phyloP scores from a whole-genome alignment of 2,113 vertebrate species.

The Oxyruncus cristatus region DNA sequence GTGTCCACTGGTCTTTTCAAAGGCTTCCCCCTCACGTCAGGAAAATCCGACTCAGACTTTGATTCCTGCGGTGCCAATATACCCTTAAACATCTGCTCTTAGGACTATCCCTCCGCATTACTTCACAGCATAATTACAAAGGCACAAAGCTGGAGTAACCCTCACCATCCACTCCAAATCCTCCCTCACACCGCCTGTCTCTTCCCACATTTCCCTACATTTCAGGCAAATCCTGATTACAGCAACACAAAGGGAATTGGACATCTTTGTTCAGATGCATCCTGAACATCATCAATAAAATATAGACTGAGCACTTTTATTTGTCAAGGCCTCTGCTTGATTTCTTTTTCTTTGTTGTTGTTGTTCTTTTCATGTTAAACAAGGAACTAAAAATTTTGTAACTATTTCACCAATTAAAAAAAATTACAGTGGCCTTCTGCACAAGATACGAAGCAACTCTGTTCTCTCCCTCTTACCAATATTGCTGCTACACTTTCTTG shows the following conservation, averaged over 20 bases:
- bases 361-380: not conserved
- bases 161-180: not conserved
- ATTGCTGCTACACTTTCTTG: accelerated
- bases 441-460: not conserved
- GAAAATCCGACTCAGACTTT: not conserved
- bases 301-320: not conserved
- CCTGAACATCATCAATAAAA: not conserved
- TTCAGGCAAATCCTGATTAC: not conserved
- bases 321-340: not conserved
- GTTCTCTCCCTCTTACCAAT: not conserved
- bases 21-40: not conserved
- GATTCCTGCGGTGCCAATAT: not conserved
- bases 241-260: not conserved
- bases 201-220: not conserved
- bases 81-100: not conserved
- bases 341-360: not conserved
- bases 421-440: not conserved
- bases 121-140: not conserved
- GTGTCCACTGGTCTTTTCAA: not conserved
- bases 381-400: not conserved
- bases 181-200: not conserved
- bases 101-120: not conserved
- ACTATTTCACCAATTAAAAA: not conserved
- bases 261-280: not conserved
- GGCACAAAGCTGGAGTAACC: not conserved